Evolutionary conservation across 1,140 invertebrate species (phyloP).

Genomic region (Popillia japonica): DNA sequence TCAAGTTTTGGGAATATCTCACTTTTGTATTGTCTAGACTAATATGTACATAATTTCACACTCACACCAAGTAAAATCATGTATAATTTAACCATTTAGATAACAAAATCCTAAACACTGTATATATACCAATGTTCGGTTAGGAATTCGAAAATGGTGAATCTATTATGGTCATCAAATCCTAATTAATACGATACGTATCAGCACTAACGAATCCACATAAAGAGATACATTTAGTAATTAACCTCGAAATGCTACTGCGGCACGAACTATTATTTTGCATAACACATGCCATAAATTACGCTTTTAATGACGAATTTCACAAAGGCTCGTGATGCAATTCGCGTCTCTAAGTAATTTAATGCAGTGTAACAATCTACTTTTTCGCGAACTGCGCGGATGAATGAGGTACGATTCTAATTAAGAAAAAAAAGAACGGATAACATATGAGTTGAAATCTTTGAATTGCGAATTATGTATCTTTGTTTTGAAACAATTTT

Average conservation of each 20-base stretch:
- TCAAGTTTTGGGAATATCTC: no score
- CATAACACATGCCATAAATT: background rate
- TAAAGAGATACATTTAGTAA: background rate
- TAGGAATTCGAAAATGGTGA: no score
- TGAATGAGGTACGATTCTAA: background rate
- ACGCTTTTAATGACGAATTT: constrained; percentile 20
- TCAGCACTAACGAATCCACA: background rate
- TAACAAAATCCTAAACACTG: no score
- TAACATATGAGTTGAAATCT: background rate
- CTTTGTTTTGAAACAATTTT: background rate
- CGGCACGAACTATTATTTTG: constrained; percentile 14
- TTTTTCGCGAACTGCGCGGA: background rate
- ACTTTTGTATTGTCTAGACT: no score
- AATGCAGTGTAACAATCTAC: background rate
- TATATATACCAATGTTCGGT: no score
- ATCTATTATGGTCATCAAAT: background rate
- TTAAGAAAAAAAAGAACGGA: background rate
- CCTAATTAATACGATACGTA: background rate
- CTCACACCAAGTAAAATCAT: no score
- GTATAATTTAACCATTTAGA: no score
- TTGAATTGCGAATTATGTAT: background rate
- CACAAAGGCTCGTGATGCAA: constrained; percentile 21
- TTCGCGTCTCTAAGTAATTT: background rate
- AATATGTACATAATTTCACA: no score
- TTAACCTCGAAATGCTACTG: constrained; percentile 11